These are phyloP conservation scores for Macrostomum cliftonense DNA, from an alignment of 2,888 invertebrate species.

Conservation along the genomic window DNA sequence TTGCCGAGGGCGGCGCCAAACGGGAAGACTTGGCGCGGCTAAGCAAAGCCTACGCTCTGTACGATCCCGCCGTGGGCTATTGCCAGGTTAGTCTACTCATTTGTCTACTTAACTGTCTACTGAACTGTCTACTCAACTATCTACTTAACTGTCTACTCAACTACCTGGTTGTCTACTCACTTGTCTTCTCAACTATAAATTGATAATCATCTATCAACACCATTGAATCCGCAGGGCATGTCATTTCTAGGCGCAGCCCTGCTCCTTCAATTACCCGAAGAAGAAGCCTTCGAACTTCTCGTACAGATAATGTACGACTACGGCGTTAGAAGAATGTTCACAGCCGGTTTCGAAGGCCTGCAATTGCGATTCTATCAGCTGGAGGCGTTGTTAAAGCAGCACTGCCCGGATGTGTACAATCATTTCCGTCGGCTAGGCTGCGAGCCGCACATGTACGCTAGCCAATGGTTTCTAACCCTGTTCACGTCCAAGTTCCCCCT, in stretches of 20 bases:
- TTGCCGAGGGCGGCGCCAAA: slow-evolving; percentile 76
- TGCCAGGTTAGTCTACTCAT: slow-evolving; percentile 56
- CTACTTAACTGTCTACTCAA: too few relatives aligned
- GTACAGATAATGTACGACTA: slow-evolving; percentile 93
- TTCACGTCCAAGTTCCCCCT: slow-evolving; percentile 96
- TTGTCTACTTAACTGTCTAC: slow-evolving; percentile 30
- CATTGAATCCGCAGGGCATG: slow-evolving; percentile 39
- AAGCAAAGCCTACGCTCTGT: slow-evolving; percentile 76
- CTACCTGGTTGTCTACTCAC: too few relatives aligned
- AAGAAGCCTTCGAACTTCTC: slow-evolving; percentile 89
- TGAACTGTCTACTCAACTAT: too few relatives aligned
- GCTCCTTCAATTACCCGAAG: slow-evolving; percentile 87
- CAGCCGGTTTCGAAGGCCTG: slow-evolving; percentile 83
- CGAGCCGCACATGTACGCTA: slow-evolving; percentile 96
- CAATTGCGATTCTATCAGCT: slow-evolving; percentile 83
- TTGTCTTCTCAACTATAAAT: too few relatives aligned
- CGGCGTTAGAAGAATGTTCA: slow-evolving; percentile 75
- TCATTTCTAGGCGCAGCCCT: slow-evolving; percentile 91
- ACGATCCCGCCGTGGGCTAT: slow-evolving; percentile 91
- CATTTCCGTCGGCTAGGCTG: slow-evolving; percentile 52
- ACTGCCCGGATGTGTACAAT: slow-evolving; percentile 38
- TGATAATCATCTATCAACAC: too few relatives aligned
- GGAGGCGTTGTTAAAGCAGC: slow-evolving; percentile 43
- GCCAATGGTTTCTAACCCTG: slow-evolving; percentile 97
- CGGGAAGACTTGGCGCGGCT: slow-evolving; percentile 90